Evolutionary conservation across 2,888 invertebrate species (phyloP).

Genomic region (Apamea sordens): DNA sequence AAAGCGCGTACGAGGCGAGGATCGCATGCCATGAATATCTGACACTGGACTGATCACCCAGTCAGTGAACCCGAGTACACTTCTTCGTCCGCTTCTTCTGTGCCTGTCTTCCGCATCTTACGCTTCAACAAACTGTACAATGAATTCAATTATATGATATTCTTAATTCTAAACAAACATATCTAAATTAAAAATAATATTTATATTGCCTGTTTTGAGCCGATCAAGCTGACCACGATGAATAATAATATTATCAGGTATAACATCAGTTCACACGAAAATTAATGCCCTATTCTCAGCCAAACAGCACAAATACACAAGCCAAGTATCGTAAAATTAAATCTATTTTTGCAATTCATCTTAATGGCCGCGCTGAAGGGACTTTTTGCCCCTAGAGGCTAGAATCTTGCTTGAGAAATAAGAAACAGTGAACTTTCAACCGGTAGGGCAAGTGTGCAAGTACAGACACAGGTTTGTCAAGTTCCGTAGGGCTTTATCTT

Average conservation of each 20-base stretch:
- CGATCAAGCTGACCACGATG: neutral
- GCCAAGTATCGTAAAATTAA: constrained; percentile 15
- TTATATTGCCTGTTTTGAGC: neutral
- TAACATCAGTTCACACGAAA: neutral
- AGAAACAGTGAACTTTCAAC: constrained; percentile 60
- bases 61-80: neutral
- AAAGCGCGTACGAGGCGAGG: too few relatives aligned
- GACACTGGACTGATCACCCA: neutral
- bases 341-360: constrained; percentile 31
- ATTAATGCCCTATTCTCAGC: neutral
- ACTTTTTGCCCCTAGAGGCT: constrained; percentile 26
- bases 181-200: neutral
- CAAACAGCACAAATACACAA: neutral
- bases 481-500: constrained; percentile 55
- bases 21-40: constrained; percentile 7
- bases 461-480: constrained; percentile 55
- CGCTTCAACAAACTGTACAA: neutral
- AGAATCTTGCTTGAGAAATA: constrained; percentile 43
- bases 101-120: neutral
- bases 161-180: neutral
- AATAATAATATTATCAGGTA: neutral
- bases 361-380: constrained; percentile 6
- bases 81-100: neutral
- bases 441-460: constrained; percentile 31
- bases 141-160: neutral